Percentiles rank a stretch among this genome's conserved stretches.
phyloP scores from a whole-genome alignment of 2,888 invertebrate species.

The Gisinianus flammeolus region DNA sequence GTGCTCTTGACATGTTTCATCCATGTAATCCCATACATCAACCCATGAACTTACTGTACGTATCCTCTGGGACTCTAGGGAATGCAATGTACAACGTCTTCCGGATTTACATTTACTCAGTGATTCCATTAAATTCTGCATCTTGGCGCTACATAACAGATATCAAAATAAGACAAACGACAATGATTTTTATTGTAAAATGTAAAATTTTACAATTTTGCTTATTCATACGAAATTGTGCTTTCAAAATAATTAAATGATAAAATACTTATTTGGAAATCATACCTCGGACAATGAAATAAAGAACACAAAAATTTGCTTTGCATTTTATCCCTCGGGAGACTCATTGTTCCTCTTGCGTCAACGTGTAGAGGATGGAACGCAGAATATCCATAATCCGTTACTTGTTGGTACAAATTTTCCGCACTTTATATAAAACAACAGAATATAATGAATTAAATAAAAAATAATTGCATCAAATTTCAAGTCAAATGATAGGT shows the following conservation, averaged over 20 bases:
- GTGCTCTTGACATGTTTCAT: constrained; percentile 63
- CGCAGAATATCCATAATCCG: constrained; percentile 82
- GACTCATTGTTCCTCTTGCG: constrained; percentile 76
- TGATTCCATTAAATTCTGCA: constrained; percentile 51
- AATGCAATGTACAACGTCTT: constrained; percentile 85
- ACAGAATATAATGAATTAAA: background rate
- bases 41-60: constrained; percentile 69
- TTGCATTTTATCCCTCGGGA: constrained; percentile 78
- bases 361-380: constrained; percentile 84
- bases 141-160: constrained; percentile 50
- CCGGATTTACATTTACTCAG: constrained; percentile 56
- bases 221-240: no score
- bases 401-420: constrained; percentile 82
- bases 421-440: constrained; percentile 72
- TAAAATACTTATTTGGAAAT: background rate
- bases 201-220: no score
- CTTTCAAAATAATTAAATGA: no score
- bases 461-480: background rate
- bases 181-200: no score
- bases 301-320: constrained; percentile 82
- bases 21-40: constrained; percentile 72
- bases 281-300: constrained; percentile 85
- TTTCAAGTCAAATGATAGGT: background rate
- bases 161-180: background rate
- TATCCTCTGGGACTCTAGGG: constrained; percentile 83